A percentile compares a stretch with the other conserved stretches of the same genome.
These are phyloP conservation scores for Albula glossodonta DNA, from an alignment of 2,113 vertebrate genomes.

Conservation along the genomic window DNA sequence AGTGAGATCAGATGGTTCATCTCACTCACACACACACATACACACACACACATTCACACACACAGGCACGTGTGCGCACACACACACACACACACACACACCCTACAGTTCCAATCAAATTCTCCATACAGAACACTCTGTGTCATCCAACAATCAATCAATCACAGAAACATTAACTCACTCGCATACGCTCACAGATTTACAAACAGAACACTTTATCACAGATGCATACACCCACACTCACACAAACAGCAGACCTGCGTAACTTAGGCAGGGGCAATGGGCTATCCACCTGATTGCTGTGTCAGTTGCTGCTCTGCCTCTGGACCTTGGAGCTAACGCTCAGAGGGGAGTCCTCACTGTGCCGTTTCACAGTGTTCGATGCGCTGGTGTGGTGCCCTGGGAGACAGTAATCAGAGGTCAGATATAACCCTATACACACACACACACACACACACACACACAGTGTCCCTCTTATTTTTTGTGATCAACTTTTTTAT, in stretches of 20 bases:
- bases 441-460: too few relatives aligned
- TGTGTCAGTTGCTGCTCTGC: constrained; percentile 59
- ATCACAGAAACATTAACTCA: background rate
- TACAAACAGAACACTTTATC: background rate
- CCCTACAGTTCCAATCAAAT: too few relatives aligned
- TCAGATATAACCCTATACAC: too few relatives aligned
- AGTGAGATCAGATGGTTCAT: too few relatives aligned
- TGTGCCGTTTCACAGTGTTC: constrained; percentile 66
- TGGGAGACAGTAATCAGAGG: constrained; percentile 25
- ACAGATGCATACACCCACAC: background rate
- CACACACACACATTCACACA: too few relatives aligned
- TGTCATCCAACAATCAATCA: too few relatives aligned
- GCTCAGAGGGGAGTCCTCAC: constrained; percentile 53
- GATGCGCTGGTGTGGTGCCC: constrained; percentile 50
- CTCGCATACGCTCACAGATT: background rate
- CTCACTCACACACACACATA: too few relatives aligned
- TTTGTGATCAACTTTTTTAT: too few relatives aligned
- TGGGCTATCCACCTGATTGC: background rate
- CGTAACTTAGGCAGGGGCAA: background rate
- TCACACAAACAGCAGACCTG: background rate
- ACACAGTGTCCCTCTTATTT: too few relatives aligned
- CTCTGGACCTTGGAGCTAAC: constrained; percentile 67
- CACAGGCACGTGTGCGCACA: too few relatives aligned
- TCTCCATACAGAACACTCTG: too few relatives aligned
- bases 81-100: background rate